Evolutionary conservation across 2,888 invertebrate genomes (phyloP), one percentile per base, ranked within the genome.

Genomic region (Eupithecia inturbata): DNA sequence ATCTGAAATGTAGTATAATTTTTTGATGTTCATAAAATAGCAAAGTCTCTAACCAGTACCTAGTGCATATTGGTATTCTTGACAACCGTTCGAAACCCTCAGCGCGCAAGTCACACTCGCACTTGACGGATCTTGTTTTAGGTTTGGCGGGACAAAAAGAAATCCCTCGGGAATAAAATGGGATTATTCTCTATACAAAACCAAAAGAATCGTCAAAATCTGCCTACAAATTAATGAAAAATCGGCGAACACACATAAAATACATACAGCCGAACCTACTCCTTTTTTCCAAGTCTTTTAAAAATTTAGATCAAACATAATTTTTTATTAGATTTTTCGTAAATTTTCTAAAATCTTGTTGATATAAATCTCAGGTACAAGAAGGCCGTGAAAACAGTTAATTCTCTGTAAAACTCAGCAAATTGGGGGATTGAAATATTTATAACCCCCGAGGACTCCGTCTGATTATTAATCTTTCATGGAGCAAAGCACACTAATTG

Each of bases 401-500:
- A 66, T 66, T 22, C 14, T 53, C 4, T 36, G 53, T 57, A 31
- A 68, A 49, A 57, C 10, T 39, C 53, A 39, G 26, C 19, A 57
- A 41, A 28, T 28, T n/a, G 16, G 31, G 36, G 66, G 53, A 22
- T 62, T 63, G 67, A 68, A 68, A 71, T 67, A 53, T 57, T 63
- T 53, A 70, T 68, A 2, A 14, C 71, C 70, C 62, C 5, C 26
- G 49, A 63, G 70, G 39, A 41, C 31, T 53, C 3, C 10, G 64
- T 22, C 31, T 74, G 16, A 62, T 69, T 63, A 66, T 74, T 69
- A 72, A 72, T 70, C 39, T 60, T 74, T 69, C 60, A 72, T 71
- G 68, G 22, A 70, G 69, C 71, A 69, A 73, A 70, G 74, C 64
- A 26, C 66, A 69, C 71, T 72, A 69, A 75, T 75, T 75, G 71